Percentiles rank a stretch among this genome's conserved stretches.
Evolutionary conservation across 2,797 vertebrate species (phyloP).

Genomic region (Parotocinclus haroldoi): DNA sequence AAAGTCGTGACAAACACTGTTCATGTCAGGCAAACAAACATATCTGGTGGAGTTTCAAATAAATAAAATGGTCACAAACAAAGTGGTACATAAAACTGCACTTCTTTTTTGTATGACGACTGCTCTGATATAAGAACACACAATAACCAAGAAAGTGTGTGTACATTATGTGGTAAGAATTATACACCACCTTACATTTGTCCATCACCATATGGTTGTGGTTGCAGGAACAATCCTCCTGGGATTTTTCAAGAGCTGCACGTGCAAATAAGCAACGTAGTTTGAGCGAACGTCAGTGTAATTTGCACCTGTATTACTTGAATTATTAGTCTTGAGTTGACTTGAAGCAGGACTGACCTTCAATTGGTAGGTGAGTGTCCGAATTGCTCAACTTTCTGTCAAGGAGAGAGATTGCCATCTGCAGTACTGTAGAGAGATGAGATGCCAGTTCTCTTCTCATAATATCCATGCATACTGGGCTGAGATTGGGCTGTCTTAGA

Average conservation of each 20-base stretch:
- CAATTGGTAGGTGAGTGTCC: neutral
- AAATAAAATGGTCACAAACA: no score
- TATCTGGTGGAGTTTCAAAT: no score
- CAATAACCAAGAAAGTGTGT: neutral
- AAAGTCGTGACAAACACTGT: no score
- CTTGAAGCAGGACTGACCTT: neutral
- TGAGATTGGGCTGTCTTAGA: no score
- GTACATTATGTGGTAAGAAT: neutral
- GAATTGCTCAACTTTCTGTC: conserved; percentile 15
- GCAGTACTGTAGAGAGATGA: conserved; percentile 54
- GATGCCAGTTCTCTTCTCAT: no score
- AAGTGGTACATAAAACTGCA: no score
- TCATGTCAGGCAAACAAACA: no score
- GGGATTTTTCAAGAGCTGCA: neutral
- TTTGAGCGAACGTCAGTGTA: neutral
- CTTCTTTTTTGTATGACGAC: neutral
- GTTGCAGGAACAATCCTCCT: conserved; percentile 1
- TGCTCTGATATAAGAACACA: no score
- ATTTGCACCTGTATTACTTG: neutral
- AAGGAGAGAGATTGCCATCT: conserved; percentile 74
- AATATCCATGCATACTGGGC: no score
- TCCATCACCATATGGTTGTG: conserved; percentile 13
- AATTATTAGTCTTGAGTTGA: conserved; percentile 1
- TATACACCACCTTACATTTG: conserved; percentile 2
- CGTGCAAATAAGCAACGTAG: conserved; percentile 1